Conservation (phyloP, 2,888 invertebrate genomes). For the Cordilura impudica region DNA sequence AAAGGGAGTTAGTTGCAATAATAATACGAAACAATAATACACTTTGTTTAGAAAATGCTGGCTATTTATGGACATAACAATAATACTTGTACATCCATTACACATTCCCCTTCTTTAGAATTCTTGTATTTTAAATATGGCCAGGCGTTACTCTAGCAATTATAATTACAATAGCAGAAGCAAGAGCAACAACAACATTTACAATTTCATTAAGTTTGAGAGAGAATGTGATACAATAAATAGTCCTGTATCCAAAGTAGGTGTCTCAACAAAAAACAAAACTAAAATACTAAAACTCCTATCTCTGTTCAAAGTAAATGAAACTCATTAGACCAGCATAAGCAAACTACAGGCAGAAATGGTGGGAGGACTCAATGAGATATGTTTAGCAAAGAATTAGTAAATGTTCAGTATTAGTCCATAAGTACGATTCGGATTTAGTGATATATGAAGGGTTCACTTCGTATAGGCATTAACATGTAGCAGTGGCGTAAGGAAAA, state of each 20-base stretch:
- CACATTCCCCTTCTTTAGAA: neutral
- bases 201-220: neutral
- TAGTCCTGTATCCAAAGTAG: slow-evolving; percentile 7
- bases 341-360: slow-evolving; percentile 3
- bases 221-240: slow-evolving; percentile 33
- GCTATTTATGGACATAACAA: slow-evolving; percentile 32
- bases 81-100: neutral
- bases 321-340: slow-evolving; percentile 31
- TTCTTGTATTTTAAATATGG: slow-evolving; percentile 31
- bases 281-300: neutral
- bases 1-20: neutral
- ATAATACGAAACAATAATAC: slow-evolving; percentile 33
- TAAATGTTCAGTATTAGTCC: slow-evolving; percentile 16
- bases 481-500: neutral
- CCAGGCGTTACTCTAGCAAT: slow-evolving; percentile 65
- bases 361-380: neutral
- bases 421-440: neutral
- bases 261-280: slow-evolving; percentile 6
- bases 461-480: neutral
- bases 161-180: slow-evolving; percentile 66
- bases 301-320: slow-evolving; percentile 24
- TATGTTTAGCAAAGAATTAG: slow-evolving; percentile 7
- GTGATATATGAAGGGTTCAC: neutral
- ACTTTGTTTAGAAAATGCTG: slow-evolving; percentile 40
- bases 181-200: neutral